These are phyloP conservation scores for Melangyna quadrimaculata DNA, from an alignment of 2,888 invertebrate genomes.

Conservation along the genomic window DNA sequence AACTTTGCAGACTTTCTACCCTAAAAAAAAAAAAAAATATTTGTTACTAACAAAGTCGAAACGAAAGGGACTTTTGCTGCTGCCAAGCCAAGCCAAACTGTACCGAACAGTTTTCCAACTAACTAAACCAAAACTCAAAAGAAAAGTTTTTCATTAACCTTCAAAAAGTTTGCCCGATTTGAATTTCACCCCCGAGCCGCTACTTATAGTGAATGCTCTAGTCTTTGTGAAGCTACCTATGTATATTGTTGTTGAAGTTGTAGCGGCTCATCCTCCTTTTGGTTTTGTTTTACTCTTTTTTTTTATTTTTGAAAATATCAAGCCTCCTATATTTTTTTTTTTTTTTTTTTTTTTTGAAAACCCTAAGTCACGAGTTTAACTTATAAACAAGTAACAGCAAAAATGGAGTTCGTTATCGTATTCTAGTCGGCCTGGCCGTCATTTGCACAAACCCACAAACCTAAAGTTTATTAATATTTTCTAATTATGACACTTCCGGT, in stretches of 20 bases:
- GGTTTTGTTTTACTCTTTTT: conserved; percentile 9
- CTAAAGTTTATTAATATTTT: conserved; percentile 69
- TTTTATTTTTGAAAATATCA: conserved; percentile 38
- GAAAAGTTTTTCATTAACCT: conserved; percentile 73
- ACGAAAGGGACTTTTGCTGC: conserved; percentile 69
- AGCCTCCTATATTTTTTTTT: conserved; percentile 37
- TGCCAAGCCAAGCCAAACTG: conserved; percentile 68
- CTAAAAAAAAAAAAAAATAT: conserved; percentile 64
- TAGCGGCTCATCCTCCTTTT: conserved; percentile 46
- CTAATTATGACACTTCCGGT: conserved; percentile 66
- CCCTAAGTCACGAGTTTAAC: conserved; percentile 65
- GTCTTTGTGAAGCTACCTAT: conserved; percentile 41
- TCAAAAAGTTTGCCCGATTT: conserved; percentile 72
- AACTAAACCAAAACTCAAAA: conserved; percentile 71
- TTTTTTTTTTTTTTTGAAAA: conserved; percentile 14
- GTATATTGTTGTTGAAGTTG: conserved; percentile 71
- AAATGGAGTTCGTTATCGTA: conserved; percentile 27
- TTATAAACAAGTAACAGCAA: conserved; percentile 58
- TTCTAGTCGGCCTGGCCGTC: conserved; percentile 24
- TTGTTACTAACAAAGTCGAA: conserved; percentile 69
- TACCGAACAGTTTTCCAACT: conserved; percentile 70
- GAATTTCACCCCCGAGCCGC: conserved; percentile 69
- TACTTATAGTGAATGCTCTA: conserved; percentile 56
- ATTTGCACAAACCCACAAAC: conserved; percentile 41
- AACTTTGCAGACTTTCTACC: conserved; percentile 68